Percentiles rank a stretch among this genome's conserved stretches.
Evolutionary conservation across 2,888 invertebrate genomes (phyloP).

Genomic region (Dynastes tityus): DNA sequence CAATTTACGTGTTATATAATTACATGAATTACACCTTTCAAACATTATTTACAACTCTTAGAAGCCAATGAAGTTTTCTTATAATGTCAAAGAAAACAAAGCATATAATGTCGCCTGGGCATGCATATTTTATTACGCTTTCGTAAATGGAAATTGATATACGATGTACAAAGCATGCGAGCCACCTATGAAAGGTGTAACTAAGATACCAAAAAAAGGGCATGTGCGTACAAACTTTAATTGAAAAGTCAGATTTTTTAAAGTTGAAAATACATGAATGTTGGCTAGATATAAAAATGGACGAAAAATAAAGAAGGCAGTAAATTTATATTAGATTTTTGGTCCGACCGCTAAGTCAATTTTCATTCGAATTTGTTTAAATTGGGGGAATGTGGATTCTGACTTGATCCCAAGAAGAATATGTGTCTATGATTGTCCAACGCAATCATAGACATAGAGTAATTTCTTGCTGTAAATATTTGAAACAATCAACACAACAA

Average conservation of each 20-base stretch:
- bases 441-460: too few relatives aligned
- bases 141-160: constrained; percentile 9
- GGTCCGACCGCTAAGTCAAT: background rate
- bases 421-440: too few relatives aligned
- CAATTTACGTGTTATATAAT: background rate
- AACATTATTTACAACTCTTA: too few relatives aligned
- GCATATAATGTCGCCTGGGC: too few relatives aligned
- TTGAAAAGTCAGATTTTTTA: too few relatives aligned
- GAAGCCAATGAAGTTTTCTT: too few relatives aligned
- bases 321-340: constrained; percentile 11
- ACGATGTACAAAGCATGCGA: background rate
- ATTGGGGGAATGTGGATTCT: background rate
- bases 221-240: too few relatives aligned
- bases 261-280: background rate
- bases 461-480: too few relatives aligned
- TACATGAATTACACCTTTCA: background rate
- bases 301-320: background rate
- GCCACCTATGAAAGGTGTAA: background rate
- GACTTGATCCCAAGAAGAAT: background rate
- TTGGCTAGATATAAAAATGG: constrained; percentile 7
- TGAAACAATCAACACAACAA: too few relatives aligned
- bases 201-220: background rate
- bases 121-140: background rate
- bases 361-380: background rate
- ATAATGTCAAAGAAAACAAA: too few relatives aligned